A percentile compares a stretch with the other conserved stretches of the same genome.
These are phyloP conservation scores for Apostichopus parvimensis DNA, from an alignment of 35 echinoderm and acorn worm genomes.

Conservation along the genomic window DNA sequence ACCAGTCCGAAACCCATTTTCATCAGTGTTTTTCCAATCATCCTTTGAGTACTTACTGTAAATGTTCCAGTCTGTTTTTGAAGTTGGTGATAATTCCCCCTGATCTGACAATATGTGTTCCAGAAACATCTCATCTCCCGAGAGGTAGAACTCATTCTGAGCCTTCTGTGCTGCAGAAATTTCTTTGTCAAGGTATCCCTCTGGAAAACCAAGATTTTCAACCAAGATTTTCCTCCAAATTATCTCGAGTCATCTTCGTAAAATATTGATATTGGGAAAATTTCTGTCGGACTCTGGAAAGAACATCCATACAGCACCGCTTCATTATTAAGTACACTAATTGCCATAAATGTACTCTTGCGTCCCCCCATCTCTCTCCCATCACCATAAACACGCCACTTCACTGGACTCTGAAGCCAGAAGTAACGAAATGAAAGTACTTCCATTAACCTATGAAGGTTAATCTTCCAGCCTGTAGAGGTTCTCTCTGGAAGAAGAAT, in stretches of 20 bases:
- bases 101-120: background rate
- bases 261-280: no score
- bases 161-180: background rate
- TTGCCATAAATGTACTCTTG: slow-evolving; percentile 42
- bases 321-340: slow-evolving; percentile 47
- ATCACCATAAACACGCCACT: slow-evolving; percentile 45
- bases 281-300: background rate
- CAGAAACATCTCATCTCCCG: slow-evolving; percentile 18
- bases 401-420: background rate
- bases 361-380: slow-evolving; percentile 33
- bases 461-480: slow-evolving; percentile 27
- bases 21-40: background rate
- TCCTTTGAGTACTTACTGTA: background rate
- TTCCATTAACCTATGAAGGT: slow-evolving; percentile 15
- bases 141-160: background rate
- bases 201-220: no score
- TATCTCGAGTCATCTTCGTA: no score
- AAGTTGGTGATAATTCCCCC: slow-evolving; percentile 10
- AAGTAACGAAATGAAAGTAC: slow-evolving; percentile 5
- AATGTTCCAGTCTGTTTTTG: background rate
- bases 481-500: background rate
- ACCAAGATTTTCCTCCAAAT: no score
- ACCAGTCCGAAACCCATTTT: slow-evolving; percentile 14
- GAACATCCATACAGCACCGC: background rate
- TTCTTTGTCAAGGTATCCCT: background rate